Evolutionary conservation across 2,113 vertebrate genomes (phyloP).

Genomic region (Burhinus bistriatus): DNA sequence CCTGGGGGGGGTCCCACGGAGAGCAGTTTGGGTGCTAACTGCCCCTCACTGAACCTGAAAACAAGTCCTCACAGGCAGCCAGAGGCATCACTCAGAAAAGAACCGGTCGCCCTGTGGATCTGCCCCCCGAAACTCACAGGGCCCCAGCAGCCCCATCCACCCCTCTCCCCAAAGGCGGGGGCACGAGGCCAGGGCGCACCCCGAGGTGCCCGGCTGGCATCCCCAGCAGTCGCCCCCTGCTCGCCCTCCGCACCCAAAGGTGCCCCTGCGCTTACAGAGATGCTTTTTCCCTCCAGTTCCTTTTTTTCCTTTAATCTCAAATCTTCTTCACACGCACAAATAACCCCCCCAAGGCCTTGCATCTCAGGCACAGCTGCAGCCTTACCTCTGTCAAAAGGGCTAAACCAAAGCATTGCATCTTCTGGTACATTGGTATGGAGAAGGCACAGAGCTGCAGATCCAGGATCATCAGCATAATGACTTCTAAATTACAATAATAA

Average conservation of each 20-base stretch:
- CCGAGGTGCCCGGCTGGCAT: accelerated
- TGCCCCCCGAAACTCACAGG: not conserved
- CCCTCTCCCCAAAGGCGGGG: not conserved
- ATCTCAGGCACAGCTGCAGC: not conserved
- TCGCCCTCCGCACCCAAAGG: accelerated
- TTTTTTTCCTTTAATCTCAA: not conserved
- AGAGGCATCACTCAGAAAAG: not conserved
- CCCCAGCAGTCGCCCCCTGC: not conserved
- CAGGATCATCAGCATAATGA: constrained; percentile 2
- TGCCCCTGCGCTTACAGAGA: not conserved
- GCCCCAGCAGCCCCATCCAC: not conserved
- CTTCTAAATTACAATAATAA: constrained; percentile 35
- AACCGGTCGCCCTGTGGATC: not conserved
- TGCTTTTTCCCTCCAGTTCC: accelerated
- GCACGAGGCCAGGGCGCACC: too few species aligned
- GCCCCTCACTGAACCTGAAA: not conserved
- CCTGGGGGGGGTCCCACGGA: not conserved
- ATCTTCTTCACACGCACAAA: not conserved
- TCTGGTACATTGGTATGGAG: not conserved
- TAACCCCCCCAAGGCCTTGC: not conserved
- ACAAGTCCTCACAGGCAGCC: not conserved
- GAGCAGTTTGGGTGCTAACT: not conserved
- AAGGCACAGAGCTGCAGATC: not conserved
- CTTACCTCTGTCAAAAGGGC: not conserved
- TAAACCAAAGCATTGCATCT: not conserved